Evolutionary conservation across 1,140 invertebrate genomes (phyloP).

Genomic region (Heliothis virescens): DNA sequence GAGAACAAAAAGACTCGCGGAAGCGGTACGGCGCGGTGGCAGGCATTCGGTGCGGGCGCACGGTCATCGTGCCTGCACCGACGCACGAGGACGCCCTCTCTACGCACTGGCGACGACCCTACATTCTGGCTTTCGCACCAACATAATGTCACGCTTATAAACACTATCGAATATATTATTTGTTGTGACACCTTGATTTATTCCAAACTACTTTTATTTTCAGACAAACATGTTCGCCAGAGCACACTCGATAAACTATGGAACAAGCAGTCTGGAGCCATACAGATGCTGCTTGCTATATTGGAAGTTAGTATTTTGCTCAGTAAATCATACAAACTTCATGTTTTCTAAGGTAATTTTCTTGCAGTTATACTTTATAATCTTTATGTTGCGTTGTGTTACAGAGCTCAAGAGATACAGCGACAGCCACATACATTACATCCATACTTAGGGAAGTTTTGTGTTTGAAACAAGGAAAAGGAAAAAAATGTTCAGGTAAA

Average conservation of each 20-base stretch:
- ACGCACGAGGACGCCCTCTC: constrained; percentile 50
- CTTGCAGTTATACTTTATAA: neutral
- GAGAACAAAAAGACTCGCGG: constrained; percentile 57
- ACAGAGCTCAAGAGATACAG: constrained; percentile 78
- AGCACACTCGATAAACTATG: constrained; percentile 86
- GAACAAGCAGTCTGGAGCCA: constrained; percentile 86
- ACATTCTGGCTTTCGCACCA: constrained; percentile 20
- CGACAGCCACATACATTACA: constrained; percentile 77
- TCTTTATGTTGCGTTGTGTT: constrained; percentile 37
- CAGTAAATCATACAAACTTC: neutral
- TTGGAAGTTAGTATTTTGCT: constrained; percentile 83
- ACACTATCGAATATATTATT: constrained; percentile 3
- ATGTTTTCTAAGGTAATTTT: neutral
- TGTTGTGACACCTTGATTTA: constrained; percentile 20
- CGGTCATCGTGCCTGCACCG: constrained; percentile 35
- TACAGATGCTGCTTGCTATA: constrained; percentile 86
- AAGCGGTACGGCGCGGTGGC: constrained; percentile 36
- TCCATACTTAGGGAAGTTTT: constrained; percentile 81
- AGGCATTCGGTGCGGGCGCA: constrained; percentile 40
- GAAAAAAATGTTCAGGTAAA: constrained; percentile 82
- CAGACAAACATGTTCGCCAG: constrained; percentile 88
- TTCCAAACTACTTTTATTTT: constrained; percentile 60
- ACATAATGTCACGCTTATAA: constrained; percentile 27
- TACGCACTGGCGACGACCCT: constrained; percentile 38
- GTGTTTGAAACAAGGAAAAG: constrained; percentile 84